Percentiles rank a stretch among this genome's conserved stretches.
Evolutionary conservation across 2,797 vertebrate genomes (phyloP).

Genomic region (Megalops cyprinoides): DNA sequence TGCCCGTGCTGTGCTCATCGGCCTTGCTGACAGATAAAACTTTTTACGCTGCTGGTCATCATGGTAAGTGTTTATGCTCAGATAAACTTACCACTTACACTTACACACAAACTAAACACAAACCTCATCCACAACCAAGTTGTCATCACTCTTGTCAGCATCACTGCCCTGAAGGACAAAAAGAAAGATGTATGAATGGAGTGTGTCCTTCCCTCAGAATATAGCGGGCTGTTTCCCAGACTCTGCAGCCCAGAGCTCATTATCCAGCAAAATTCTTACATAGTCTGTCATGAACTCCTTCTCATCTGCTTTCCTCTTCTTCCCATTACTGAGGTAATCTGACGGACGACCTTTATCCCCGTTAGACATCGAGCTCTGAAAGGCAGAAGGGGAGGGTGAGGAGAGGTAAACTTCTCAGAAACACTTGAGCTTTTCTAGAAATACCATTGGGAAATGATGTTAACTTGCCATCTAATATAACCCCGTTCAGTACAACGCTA

Average conservation of each 20-base stretch:
- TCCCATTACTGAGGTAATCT: slow-evolving; percentile 88
- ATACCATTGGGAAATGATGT: not conserved
- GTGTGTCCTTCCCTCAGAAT: not conserved
- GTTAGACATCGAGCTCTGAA: slow-evolving; percentile 85
- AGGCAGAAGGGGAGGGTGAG: not conserved
- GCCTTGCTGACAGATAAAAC: too few species aligned
- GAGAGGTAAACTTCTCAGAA: not conserved
- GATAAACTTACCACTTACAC: not conserved
- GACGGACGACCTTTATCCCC: slow-evolving; percentile 83
- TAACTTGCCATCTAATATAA: not conserved
- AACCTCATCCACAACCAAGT: slow-evolving; percentile 90
- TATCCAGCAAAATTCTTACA: slow-evolving; percentile 66
- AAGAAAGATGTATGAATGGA: not conserved
- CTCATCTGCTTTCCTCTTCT: slow-evolving; percentile 90
- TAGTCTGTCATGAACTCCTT: slow-evolving; percentile 90
- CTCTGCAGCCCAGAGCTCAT: too few species aligned
- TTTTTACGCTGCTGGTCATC: too few species aligned
- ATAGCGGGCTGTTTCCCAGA: not conserved
- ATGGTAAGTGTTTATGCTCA: too few species aligned
- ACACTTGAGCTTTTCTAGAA: not conserved
- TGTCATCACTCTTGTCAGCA: slow-evolving; percentile 88
- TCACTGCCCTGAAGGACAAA: slow-evolving; percentile 79
- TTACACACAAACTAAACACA: slow-evolving; percentile 45
- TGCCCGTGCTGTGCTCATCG: too few species aligned
- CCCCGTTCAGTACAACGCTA: not conserved